phyloP scores from a whole-genome alignment of 2,113 vertebrate genomes.

The Aix galericulata region DNA sequence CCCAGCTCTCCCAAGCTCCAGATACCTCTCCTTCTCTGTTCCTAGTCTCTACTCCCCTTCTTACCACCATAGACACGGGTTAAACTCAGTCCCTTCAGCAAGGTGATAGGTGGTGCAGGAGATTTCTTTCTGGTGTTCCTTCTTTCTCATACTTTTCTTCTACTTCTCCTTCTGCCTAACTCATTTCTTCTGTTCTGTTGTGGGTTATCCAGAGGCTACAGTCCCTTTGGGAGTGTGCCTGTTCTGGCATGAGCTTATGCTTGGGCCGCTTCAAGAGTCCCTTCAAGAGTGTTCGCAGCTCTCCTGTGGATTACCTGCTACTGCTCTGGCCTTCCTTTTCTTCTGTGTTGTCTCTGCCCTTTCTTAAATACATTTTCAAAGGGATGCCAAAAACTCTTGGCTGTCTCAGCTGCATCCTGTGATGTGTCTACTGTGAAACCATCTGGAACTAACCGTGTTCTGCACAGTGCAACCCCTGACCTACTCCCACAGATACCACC shows the following conservation, averaged over 20 bases:
- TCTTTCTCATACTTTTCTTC: not conserved
- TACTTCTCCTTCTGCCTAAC: not conserved
- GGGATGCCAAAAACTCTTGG: not conserved
- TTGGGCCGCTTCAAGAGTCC: not conserved
- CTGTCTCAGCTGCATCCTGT: not conserved
- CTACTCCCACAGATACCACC: not conserved
- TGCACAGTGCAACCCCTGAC: not conserved
- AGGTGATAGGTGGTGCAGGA: not conserved
- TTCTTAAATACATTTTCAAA: not conserved
- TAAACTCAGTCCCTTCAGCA: not conserved
- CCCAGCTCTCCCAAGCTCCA: not conserved
- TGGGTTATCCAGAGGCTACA: not conserved
- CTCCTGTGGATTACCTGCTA: not conserved
- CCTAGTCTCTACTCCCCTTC: not conserved
- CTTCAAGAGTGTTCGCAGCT: not conserved
- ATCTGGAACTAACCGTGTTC: not conserved
- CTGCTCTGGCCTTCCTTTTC: not conserved
- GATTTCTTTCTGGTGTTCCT: not conserved
- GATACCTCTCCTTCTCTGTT: not conserved
- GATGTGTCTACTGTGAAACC: not conserved
- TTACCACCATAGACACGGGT: not conserved
- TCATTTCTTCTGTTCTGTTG: not conserved
- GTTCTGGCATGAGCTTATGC: not conserved
- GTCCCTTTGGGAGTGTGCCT: not conserved
- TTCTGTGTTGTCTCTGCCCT: not conserved